A percentile compares a stretch with the other conserved stretches of the same genome.
These are phyloP conservation scores for Drosophila rhopaloa DNA, from an alignment of 1,140 invertebrate species.

Conservation along the genomic window DNA sequence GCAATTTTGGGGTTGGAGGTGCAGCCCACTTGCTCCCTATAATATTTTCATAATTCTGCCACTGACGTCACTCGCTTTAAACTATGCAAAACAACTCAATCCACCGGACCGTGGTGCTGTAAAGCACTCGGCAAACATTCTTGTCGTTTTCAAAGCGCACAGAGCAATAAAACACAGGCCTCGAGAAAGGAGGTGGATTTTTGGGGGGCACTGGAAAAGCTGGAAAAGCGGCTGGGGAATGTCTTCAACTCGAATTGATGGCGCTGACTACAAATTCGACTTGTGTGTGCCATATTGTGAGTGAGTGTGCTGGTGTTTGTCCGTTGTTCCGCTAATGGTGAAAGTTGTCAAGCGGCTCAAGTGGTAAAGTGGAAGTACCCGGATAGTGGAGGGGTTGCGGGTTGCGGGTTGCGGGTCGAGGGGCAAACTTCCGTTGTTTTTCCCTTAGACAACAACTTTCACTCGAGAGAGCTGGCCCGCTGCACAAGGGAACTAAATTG, in stretches of 20 bases:
- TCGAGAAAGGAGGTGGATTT: constrained; percentile 12
- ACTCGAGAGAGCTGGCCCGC: constrained; percentile 29
- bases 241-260: constrained; percentile 80
- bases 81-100: constrained; percentile 80
- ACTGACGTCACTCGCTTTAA: constrained; percentile 63
- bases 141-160: constrained; percentile 66
- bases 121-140: constrained; percentile 71
- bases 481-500: constrained; percentile 51
- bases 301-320: constrained; percentile 44
- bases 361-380: constrained; percentile 37
- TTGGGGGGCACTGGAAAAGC: neutral
- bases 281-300: constrained; percentile 62
- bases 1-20: constrained; percentile 11
- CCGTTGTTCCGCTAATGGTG: constrained; percentile 78
- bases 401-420: constrained; percentile 1
- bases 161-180: constrained; percentile 76
- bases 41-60: constrained; percentile 74
- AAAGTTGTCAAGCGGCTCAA: constrained; percentile 78
- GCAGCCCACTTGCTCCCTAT: constrained; percentile 9
- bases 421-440: constrained; percentile 62
- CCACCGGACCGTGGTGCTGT: constrained; percentile 53
- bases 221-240: constrained; percentile 38
- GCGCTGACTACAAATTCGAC: constrained; percentile 80
- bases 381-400: constrained; percentile 1
- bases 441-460: constrained; percentile 72